A percentile compares a stretch with the other conserved stretches of the same genome.
Evolutionary conservation across 2,888 invertebrate species (phyloP).

Genomic region (Carterocephalus palaemon): DNA sequence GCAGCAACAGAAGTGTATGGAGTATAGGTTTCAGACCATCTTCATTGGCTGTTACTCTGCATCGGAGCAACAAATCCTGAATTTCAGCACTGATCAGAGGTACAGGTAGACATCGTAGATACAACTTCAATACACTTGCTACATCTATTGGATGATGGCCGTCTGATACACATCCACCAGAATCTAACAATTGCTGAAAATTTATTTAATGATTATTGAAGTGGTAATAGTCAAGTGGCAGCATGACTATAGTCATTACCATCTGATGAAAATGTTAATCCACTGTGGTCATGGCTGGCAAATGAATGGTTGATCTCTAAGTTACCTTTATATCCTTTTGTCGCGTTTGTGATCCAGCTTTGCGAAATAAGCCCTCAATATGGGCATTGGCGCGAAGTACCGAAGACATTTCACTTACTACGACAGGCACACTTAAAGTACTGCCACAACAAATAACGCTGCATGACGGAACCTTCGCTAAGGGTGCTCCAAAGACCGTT

Average conservation of each 20-base stretch:
- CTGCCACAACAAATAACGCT: conserved; percentile 83
- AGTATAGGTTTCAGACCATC: conserved; percentile 82
- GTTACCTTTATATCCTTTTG: conserved; percentile 89
- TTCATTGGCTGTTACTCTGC: conserved; percentile 78
- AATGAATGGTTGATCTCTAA: no score
- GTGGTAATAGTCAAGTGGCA: no score
- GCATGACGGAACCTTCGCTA: conserved; percentile 68
- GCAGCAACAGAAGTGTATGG: conserved; percentile 85
- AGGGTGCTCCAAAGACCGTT: conserved; percentile 71
- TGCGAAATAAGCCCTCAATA: conserved; percentile 92
- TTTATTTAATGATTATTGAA: no score
- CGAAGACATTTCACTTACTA: conserved; percentile 85
- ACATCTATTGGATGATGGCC: conserved; percentile 90
- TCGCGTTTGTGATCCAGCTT: conserved; percentile 90
- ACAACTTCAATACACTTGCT: conserved; percentile 90
- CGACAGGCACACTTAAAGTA: conserved; percentile 84
- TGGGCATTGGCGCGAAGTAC: conserved; percentile 83
- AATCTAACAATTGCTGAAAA: conserved; percentile 82
- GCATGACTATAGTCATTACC: no score
- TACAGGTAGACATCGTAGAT: conserved; percentile 90
- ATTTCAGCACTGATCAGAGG: conserved; percentile 87
- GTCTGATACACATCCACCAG: conserved; percentile 83
- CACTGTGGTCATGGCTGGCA: no score
- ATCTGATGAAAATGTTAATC: no score
- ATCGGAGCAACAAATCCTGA: conserved; percentile 87